These are phyloP conservation scores for Podarcis siculus DNA, from an alignment of 2,797 vertebrate species.

Conservation along the genomic window DNA sequence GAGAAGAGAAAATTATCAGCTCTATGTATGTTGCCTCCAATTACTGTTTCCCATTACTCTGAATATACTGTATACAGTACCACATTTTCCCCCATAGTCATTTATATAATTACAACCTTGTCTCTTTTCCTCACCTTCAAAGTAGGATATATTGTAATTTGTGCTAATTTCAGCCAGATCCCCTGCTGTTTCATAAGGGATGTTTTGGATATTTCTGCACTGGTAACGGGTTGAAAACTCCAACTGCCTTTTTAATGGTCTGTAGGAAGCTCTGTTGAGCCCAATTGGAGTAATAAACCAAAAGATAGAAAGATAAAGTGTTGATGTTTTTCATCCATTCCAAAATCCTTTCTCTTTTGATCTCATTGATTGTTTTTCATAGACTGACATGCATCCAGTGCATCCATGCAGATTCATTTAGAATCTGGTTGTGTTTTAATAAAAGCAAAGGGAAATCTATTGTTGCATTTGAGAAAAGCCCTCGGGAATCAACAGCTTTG, in stretches of 20 bases:
- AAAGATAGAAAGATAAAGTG: background rate
- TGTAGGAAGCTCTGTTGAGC: constrained; percentile 31
- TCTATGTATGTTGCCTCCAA: constrained; percentile 48
- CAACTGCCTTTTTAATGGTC: constrained; percentile 45
- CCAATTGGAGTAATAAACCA: constrained; percentile 28
- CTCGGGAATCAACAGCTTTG: background rate
- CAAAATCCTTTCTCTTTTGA: constrained; percentile 6
- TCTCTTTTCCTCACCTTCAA: constrained; percentile 64
- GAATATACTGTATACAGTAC: constrained; percentile 48
- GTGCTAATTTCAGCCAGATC: constrained; percentile 63
- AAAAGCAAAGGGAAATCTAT: background rate
- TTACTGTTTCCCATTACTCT: constrained; percentile 38
- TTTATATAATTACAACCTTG: constrained; percentile 68
- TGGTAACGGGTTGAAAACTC: constrained; percentile 54
- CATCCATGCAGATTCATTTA: background rate
- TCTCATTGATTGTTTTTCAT: background rate
- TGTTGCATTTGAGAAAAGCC: background rate
- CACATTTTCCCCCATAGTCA: constrained; percentile 59
- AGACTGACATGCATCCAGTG: background rate
- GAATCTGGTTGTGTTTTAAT: background rate
- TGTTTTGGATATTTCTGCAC: constrained; percentile 60
- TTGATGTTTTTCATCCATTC: constrained; percentile 11
- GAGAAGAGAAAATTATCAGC: constrained; percentile 10
- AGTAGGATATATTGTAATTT: constrained; percentile 66
- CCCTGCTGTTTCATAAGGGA: constrained; percentile 62